A percentile compares a stretch with the other conserved stretches of the same genome.
phyloP scores from a whole-genome alignment of 2,113 vertebrate species.

The Caracal caracal region DNA sequence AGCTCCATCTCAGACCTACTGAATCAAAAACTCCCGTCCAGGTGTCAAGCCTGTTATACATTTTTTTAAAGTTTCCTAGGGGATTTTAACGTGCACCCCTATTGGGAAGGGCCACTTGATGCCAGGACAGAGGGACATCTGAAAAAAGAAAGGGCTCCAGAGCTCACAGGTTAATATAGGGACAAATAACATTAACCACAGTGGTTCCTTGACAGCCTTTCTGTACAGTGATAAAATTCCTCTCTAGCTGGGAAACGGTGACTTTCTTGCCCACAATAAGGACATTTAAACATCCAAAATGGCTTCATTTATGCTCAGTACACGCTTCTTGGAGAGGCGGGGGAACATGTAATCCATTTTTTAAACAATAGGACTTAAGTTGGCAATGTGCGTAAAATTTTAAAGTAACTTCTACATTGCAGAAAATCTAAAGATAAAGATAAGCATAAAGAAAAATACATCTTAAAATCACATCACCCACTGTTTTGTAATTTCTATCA shows the following conservation, averaged over 20 bases:
- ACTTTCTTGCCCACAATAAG: background rate
- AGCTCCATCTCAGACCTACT: background rate
- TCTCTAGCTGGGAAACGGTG: background rate
- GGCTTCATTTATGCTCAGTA: background rate
- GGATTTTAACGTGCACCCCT: background rate
- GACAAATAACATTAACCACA: background rate
- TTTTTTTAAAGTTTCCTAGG: background rate
- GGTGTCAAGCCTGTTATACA: background rate
- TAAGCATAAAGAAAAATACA: background rate
- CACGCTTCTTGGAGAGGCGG: background rate
- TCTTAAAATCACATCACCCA: background rate
- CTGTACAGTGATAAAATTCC: background rate
- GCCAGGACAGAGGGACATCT: background rate
- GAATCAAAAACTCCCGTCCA: background rate
- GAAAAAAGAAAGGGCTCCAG: background rate
- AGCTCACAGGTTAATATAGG: background rate
- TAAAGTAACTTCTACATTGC: background rate
- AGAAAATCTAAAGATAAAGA: conserved; percentile 36
- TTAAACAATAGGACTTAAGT: background rate
- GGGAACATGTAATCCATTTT: background rate
- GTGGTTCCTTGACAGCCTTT: background rate
- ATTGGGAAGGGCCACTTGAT: background rate
- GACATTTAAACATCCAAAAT: background rate
- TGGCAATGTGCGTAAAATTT: background rate
- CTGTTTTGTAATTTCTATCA: background rate